phyloP scores from a whole-genome alignment of 2,888 invertebrate genomes.

The Magallana nippona region DNA sequence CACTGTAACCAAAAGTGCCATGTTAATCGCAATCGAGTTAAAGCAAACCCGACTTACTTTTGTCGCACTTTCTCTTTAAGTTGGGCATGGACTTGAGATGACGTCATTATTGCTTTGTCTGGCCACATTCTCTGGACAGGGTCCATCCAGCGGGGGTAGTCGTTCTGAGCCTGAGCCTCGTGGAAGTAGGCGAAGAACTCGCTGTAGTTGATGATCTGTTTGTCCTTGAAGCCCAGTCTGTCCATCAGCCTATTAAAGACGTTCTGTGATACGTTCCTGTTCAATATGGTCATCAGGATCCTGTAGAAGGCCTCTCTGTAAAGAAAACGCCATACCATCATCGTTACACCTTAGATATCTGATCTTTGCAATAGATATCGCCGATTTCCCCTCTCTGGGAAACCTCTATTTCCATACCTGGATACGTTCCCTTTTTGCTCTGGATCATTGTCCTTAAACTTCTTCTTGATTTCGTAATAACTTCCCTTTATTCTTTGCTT shows the following conservation, averaged over 20 bases:
- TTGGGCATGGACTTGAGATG: conserved; percentile 75
- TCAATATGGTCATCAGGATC: conserved; percentile 73
- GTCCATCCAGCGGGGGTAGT: conserved; percentile 78
- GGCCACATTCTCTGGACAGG: conserved; percentile 71
- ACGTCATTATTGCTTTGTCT: conserved; percentile 72
- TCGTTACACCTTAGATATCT: too few species aligned
- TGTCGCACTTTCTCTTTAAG: conserved; percentile 77
- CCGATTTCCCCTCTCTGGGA: not conserved
- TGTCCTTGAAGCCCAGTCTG: conserved; percentile 71
- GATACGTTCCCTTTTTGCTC: conserved; percentile 78
- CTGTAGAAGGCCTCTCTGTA: conserved; percentile 77
- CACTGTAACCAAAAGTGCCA: not conserved
- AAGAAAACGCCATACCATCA: not conserved
- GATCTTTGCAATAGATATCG: too few species aligned
- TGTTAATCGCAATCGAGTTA: not conserved
- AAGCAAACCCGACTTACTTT: conserved; percentile 62
- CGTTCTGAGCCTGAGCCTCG: conserved; percentile 59
- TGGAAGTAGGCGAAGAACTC: conserved; percentile 78
- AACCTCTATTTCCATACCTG: conserved; percentile 60
- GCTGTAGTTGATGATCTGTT: conserved; percentile 72
- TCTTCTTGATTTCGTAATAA: conserved; percentile 76
- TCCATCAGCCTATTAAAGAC: conserved; percentile 72
- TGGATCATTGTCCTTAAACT: conserved; percentile 79
- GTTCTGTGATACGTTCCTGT: conserved; percentile 67
- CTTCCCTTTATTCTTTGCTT: conserved; percentile 74